Evolutionary conservation across 2,888 invertebrate genomes (phyloP).

Genomic region (Calephelis perditalis): DNA sequence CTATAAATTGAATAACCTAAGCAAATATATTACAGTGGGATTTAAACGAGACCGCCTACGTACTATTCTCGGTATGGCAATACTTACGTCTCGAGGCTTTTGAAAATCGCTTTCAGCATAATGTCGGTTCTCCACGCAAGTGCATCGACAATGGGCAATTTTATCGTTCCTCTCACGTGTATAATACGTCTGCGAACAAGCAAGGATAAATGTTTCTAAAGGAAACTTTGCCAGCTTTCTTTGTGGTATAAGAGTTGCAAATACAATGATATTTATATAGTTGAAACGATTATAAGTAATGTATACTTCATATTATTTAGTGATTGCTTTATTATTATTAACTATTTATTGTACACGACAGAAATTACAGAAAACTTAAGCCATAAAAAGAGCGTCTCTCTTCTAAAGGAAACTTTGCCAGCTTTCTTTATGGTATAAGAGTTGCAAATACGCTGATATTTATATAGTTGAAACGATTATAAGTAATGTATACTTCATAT

Average conservation of each 20-base stretch:
- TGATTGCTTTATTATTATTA: no score
- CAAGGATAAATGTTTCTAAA: conserved; percentile 7
- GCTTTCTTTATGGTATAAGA: no score
- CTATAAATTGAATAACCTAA: conserved; percentile 10
- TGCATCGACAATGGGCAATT: conserved; percentile 66
- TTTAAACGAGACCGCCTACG: conserved; percentile 14
- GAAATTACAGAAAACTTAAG: no score
- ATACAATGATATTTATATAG: no score
- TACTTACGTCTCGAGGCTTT: conserved; percentile 53
- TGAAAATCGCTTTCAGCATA: conserved; percentile 61
- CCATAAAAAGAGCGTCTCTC: no score
- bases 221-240: not conserved
- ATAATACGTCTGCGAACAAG: conserved; percentile 24
- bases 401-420: not conserved
- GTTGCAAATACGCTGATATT: no score
- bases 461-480: no score
- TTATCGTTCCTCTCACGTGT: conserved; percentile 36
- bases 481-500: no score
- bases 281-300: no score
- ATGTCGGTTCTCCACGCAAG: conserved; percentile 49
- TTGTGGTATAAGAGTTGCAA: no score
- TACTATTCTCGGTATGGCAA: conserved; percentile 28
- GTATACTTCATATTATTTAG: no score
- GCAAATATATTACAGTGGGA: conserved; percentile 5
- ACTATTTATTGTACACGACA: no score